Percentiles rank a stretch among this genome's conserved stretches.
Evolutionary conservation across 2,888 invertebrate species (phyloP).

Genomic region (Muscina levida): DNA sequence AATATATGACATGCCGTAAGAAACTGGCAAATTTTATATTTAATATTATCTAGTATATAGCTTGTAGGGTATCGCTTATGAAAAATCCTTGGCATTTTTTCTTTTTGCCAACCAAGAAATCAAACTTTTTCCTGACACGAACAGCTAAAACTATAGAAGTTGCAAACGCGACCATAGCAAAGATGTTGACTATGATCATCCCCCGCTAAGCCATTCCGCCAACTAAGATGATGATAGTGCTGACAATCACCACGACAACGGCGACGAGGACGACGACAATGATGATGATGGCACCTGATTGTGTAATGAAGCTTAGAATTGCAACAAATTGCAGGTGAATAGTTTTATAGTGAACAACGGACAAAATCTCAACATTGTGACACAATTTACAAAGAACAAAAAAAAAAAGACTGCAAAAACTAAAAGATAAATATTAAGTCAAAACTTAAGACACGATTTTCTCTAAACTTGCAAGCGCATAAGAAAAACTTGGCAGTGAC

Average conservation of each 20-base stretch:
- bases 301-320: constrained; percentile 68
- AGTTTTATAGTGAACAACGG: constrained; percentile 56
- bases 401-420: constrained; percentile 14
- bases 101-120: constrained; percentile 6
- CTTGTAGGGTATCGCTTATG: too few species aligned
- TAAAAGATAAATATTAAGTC: constrained; percentile 42
- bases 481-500: background rate
- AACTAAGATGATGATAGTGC: constrained; percentile 24
- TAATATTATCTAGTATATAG: too few species aligned
- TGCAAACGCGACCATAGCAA: constrained; percentile 45
- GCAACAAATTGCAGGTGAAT: constrained; percentile 68
- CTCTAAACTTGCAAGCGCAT: constrained; percentile 4
- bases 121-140: constrained; percentile 32
- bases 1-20: too few species aligned
- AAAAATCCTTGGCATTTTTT: background rate
- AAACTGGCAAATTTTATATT: too few species aligned
- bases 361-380: constrained; percentile 45
- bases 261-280: constrained; percentile 21
- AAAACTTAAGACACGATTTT: constrained; percentile 36
- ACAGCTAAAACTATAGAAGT: constrained; percentile 27
- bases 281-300: constrained; percentile 39
- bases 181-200: constrained; percentile 41
- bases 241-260: constrained; percentile 8
- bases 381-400: constrained; percentile 44
- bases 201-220: background rate